Percentiles rank a stretch among this genome's conserved stretches.
Conservation (phyloP, 2,888 invertebrate genomes). For the Pachymerium ferrugineum region DNA sequence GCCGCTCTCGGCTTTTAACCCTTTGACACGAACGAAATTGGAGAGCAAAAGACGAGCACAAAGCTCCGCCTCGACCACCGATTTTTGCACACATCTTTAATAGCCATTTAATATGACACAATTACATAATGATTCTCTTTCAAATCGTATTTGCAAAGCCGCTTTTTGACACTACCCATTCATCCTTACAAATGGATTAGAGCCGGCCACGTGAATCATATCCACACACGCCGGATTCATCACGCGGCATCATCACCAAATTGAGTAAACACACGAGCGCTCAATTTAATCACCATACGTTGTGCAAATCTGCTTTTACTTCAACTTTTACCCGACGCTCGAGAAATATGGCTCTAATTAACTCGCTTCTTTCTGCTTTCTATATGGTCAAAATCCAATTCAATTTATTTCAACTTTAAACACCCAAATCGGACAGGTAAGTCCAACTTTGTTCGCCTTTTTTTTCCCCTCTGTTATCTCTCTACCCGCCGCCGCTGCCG, state of each 20-base stretch:
- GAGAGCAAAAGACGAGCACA: neutral
- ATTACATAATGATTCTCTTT: constrained; percentile 7
- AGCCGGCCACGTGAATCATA: neutral
- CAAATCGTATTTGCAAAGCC: constrained; percentile 14
- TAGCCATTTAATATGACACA: neutral
- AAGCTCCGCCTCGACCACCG: neutral
- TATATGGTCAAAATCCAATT: neutral
- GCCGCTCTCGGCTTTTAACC: neutral
- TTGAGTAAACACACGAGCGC: constrained; percentile 28
- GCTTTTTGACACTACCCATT: neutral
- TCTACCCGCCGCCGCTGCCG: neutral
- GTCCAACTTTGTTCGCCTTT: neutral
- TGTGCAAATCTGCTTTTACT: constrained; percentile 19
- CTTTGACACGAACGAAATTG: neutral
- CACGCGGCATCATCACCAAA: constrained; percentile 29
- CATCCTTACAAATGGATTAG: constrained; percentile 17
- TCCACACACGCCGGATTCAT: neutral
- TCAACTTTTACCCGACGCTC: neutral
- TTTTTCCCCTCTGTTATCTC: neutral
- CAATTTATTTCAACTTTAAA: neutral
- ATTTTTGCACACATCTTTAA: too few species aligned
- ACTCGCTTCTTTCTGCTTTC: too few species aligned
- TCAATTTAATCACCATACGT: constrained; percentile 27
- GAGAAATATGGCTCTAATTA: constrained; percentile 27
- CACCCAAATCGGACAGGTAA: neutral